phyloP scores from a whole-genome alignment of 2,888 invertebrate species.

The Cecidostiba fungosa region DNA sequence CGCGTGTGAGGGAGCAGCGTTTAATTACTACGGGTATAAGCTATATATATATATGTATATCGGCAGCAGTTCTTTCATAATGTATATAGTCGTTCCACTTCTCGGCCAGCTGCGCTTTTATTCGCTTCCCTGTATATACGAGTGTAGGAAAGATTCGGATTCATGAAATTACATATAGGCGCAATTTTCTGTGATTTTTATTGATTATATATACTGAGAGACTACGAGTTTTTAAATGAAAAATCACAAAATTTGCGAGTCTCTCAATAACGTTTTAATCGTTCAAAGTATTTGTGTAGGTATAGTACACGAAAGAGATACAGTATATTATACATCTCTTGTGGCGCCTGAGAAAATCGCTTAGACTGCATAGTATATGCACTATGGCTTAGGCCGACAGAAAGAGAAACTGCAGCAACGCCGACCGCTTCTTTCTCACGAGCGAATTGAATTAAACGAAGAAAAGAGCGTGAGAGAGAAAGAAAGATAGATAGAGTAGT shows the following conservation, averaged over 20 bases:
- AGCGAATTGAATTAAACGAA: conserved; percentile 49
- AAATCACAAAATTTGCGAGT: too few relatives aligned
- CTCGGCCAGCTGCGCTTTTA: not conserved
- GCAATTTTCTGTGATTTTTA: too few relatives aligned
- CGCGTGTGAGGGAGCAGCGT: not conserved
- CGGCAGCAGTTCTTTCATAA: not conserved
- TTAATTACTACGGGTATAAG: not conserved
- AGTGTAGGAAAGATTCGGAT: not conserved
- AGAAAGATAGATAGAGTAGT: not conserved
- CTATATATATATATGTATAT: too few relatives aligned
- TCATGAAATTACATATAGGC: too few relatives aligned
- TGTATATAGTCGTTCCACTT: not conserved
- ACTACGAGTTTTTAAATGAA: too few relatives aligned
- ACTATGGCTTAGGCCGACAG: not conserved
- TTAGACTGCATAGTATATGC: conserved; percentile 8
- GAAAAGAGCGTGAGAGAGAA: not conserved
- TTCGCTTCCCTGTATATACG: not conserved
- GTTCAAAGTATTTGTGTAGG: not conserved
- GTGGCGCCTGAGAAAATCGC: conserved; percentile 54
- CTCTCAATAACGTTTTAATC: not conserved
- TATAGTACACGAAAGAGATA: conserved; percentile 4
- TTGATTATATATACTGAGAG: too few relatives aligned
- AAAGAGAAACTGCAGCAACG: conserved; percentile 36
- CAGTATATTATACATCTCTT: not conserved
- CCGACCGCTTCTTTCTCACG: conserved; percentile 57